Conservation (phyloP, 1,140 invertebrate genomes). For the Brachionus rubens region DNA sequence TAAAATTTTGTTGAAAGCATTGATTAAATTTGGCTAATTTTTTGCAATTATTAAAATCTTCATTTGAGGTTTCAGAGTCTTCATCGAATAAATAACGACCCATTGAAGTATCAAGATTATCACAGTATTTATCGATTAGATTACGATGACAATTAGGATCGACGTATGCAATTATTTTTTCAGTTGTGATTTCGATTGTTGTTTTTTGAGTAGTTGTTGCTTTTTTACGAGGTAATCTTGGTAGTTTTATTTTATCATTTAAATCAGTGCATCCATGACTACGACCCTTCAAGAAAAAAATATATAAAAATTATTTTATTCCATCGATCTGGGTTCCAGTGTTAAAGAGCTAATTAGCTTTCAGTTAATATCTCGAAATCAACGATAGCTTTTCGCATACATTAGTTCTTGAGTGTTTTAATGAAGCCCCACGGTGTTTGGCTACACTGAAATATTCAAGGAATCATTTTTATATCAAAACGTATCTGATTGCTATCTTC, state of each 20-base stretch:
- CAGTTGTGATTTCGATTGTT: background rate
- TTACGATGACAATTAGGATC: conserved; percentile 33
- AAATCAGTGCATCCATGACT: conserved; percentile 32
- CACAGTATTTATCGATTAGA: conserved; percentile 34
- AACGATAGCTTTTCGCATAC: too few species aligned
- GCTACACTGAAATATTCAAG: too few species aligned
- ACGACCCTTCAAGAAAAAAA: background rate
- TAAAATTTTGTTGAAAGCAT: background rate
- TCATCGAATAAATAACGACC: conserved; percentile 8
- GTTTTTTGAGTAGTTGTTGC: conserved; percentile 29
- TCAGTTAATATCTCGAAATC: too few species aligned
- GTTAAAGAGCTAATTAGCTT: too few species aligned
- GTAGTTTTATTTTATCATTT: conserved; percentile 32
- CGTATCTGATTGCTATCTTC: too few species aligned
- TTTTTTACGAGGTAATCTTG: conserved; percentile 37
- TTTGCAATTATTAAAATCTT: conserved; percentile 27
- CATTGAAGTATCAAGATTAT: background rate
- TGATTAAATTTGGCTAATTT: conserved; percentile 15
- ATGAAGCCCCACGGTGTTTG: too few species aligned
- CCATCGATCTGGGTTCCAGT: too few species aligned
- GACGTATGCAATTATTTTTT: background rate
- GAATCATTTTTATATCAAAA: too few species aligned
- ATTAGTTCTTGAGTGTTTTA: too few species aligned
- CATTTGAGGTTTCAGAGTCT: background rate
- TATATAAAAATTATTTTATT: background rate